Base-by-base conservation (phyloP, 2,888 invertebrate species). In the Cataglyphis altisquamis region DNA sequence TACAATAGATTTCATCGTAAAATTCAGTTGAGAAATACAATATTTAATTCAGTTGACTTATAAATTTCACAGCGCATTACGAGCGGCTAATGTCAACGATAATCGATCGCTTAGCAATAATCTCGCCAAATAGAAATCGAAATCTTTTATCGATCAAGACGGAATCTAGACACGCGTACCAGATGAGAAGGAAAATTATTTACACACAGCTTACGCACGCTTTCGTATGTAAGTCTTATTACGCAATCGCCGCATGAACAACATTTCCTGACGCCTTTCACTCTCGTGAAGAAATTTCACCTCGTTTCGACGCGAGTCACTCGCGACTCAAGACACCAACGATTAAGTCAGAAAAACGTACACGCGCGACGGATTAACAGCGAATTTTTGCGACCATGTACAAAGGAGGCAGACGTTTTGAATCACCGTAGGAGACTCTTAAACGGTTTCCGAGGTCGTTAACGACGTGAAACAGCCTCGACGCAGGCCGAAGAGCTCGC, bases 221-320 rank as follows among this genome's bases (percentile, higher is more conserved):
- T 36, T 57, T 62, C 41, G n/a, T 48, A 18, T 18, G 12, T 66
- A 80, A 77, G 81, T 29, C 45, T 55, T 15, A 55, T 84, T 84
- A 82, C 39, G 87, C 86, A 89, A 89, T 85, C 77, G 64, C 72
- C 39, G 63, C 68, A 85, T 84, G 77, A 32, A 60, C 83, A 84
- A 83, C 73, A 74, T 86, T 82, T 82, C 89, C 87, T 77, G 82
- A 87, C 85, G 84, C 87, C 90, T 90, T 90, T 90, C 90, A 90
- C 90, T 90, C 88, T 86, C 67, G 45, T 83, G 64, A 88, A 90
- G 78, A 85, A 90, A 90, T 90, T 90, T 90, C 85, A 90, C 88
- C 77, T 81, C 83, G 72, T 32, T 57, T 82, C 64, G 41, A 67
- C 45, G 18, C 21, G 21, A 60, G 29, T 39, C 41, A n/a, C n/a